Percentiles rank a stretch among this genome's conserved stretches.
Conservation (phyloP, 2,797 vertebrate species). For the Cossypha caffra region DNA sequence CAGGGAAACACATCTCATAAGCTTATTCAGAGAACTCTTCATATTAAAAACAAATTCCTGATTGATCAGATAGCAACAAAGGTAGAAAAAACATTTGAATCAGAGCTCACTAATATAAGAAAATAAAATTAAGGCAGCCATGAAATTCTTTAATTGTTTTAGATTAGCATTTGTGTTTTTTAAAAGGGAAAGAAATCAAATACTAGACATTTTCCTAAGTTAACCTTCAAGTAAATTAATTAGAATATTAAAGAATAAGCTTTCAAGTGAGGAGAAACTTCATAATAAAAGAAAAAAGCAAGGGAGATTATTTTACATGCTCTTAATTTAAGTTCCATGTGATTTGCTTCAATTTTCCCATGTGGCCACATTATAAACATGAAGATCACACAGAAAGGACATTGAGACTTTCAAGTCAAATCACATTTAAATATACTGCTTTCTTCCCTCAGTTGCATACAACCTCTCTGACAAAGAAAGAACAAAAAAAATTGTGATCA, state of each 20-base stretch:
- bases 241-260: neutral
- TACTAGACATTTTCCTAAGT: neutral
- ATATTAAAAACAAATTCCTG: neutral
- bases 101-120: neutral
- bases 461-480: neutral
- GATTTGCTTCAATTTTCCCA: neutral
- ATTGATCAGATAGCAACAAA: neutral
- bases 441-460: neutral
- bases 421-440: neutral
- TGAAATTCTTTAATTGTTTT: neutral
- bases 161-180: neutral
- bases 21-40: neutral
- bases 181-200: neutral
- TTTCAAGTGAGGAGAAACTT: neutral
- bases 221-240: neutral
- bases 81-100: neutral
- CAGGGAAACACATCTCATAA: constrained; percentile 7
- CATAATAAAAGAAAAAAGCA: neutral
- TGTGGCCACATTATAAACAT: neutral
- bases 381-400: neutral
- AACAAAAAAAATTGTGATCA: neutral
- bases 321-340: neutral
- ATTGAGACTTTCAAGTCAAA: neutral
- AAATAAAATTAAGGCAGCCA: neutral
- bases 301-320: neutral